These are phyloP conservation scores for Zoanthus gigantus DNA, from an alignment of 92 coral and sea anemone species.

Conservation along the genomic window DNA sequence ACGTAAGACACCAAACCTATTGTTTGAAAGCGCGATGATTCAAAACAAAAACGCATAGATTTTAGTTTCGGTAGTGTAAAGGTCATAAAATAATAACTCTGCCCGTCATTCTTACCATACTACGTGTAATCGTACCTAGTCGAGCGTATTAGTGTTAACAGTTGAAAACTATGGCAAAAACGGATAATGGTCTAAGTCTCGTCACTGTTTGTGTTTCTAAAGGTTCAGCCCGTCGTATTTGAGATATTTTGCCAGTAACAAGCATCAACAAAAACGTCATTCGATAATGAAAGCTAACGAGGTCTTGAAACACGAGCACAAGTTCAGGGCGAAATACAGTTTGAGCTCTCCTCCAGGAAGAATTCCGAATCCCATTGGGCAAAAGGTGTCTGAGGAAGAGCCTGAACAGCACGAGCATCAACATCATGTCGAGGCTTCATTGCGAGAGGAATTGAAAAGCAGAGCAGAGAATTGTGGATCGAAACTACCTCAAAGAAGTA, in stretches of 20 bases:
- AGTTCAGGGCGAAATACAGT: constrained; percentile 81
- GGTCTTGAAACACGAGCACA: constrained; percentile 78
- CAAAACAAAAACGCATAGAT: too few relatives aligned
- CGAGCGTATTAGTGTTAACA: too few relatives aligned
- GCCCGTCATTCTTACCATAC: too few relatives aligned
- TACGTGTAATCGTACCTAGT: too few relatives aligned
- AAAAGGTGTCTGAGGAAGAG: constrained; percentile 2
- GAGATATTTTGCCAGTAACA: constrained; percentile 72
- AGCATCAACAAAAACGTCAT: constrained; percentile 82
- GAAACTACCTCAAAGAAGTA: constrained; percentile 38
- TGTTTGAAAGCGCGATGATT: too few relatives aligned
- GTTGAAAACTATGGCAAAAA: too few relatives aligned
- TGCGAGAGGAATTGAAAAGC: not conserved
- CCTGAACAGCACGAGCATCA: not conserved
- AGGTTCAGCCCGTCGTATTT: constrained; percentile 71
- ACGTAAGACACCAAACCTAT: too few relatives aligned
- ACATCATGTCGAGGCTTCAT: constrained; percentile 6
- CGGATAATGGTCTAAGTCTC: too few relatives aligned
- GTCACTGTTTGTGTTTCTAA: not conserved
- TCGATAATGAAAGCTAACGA: constrained; percentile 90
- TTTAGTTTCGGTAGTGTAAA: too few relatives aligned
- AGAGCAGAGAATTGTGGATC: not conserved
- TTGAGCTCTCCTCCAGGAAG: constrained; percentile 28
- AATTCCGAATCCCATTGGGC: not conserved
- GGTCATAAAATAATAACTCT: too few relatives aligned